phyloP scores from a whole-genome alignment of 2,797 vertebrate species.

The Macropodus opercularis region DNA sequence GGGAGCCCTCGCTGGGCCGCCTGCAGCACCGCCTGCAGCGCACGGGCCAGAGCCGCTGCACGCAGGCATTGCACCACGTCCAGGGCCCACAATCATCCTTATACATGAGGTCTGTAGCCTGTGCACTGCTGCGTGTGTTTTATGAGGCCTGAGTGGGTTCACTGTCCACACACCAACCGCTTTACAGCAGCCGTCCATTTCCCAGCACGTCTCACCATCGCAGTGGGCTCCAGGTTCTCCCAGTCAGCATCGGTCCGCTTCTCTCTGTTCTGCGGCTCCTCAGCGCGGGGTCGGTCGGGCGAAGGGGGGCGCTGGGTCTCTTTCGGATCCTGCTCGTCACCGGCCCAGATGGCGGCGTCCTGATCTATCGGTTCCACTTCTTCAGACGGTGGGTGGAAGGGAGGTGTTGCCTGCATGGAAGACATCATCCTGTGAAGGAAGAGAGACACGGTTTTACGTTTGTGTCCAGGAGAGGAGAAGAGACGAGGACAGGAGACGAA shows the following conservation, averaged over 20 bases:
- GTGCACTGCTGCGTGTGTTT: slow-evolving; percentile 40
- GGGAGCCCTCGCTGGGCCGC: slow-evolving; percentile 60
- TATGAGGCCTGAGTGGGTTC: slow-evolving; percentile 40
- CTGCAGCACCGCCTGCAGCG: slow-evolving; percentile 75
- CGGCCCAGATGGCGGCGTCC: slow-evolving; percentile 84
- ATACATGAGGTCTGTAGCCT: slow-evolving; percentile 59
- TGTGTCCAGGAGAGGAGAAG: not conserved
- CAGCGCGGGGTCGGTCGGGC: slow-evolving; percentile 83
- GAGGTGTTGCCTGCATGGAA: slow-evolving; percentile 94
- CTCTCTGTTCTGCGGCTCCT: slow-evolving; percentile 86
- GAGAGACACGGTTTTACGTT: slow-evolving; percentile 5
- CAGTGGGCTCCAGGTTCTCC: slow-evolving; percentile 87
- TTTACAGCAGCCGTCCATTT: slow-evolving; percentile 41
- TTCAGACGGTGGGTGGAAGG: slow-evolving; percentile 87
- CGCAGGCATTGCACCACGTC: no score
- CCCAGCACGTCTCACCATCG: slow-evolving; percentile 83
- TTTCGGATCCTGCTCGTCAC: slow-evolving; percentile 82
- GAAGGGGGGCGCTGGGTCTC: slow-evolving; percentile 81
- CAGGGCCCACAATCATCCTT: slow-evolving; percentile 55
- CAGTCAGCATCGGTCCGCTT: slow-evolving; percentile 88
- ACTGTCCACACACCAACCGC: slow-evolving; percentile 35
- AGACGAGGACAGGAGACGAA: not conserved
- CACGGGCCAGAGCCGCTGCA: slow-evolving; percentile 50
- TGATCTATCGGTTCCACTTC: slow-evolving; percentile 88
- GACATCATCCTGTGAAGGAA: slow-evolving; percentile 90